These are phyloP conservation scores for Labeo catla DNA, from an alignment of 2,113 vertebrate genomes.

Conservation along the genomic window DNA sequence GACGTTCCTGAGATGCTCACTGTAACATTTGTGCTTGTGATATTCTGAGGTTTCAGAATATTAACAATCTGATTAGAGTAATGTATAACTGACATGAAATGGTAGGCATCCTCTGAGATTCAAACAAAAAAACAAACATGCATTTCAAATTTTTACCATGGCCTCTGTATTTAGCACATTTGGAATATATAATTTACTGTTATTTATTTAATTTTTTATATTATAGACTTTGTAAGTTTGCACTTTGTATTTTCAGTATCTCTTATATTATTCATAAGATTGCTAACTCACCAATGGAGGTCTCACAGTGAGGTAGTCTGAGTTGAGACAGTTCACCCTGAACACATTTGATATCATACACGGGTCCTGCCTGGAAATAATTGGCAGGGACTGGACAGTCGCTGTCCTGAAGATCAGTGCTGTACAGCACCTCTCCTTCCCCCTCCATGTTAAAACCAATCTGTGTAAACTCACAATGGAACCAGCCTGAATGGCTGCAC, in stretches of 20 bases:
- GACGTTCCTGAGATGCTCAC: conserved; percentile 11
- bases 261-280: neutral
- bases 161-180: too few relatives aligned
- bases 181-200: too few relatives aligned
- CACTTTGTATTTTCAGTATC: neutral
- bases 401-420: neutral
- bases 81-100: conserved; percentile 24
- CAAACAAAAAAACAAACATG: too few relatives aligned
- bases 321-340: conserved; percentile 37
- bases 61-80: neutral
- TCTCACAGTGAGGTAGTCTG: conserved; percentile 38
- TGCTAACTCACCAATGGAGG: conserved; percentile 21
- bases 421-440: conserved; percentile 33
- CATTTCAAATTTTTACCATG: too few relatives aligned
- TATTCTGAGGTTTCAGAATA: conserved; percentile 10
- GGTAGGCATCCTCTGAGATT: neutral
- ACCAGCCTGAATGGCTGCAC: conserved; percentile 28
- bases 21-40: conserved; percentile 8
- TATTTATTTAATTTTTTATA: too few relatives aligned
- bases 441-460: conserved; percentile 38
- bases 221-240: too few relatives aligned
- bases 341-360: conserved; percentile 42
- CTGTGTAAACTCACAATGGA: conserved; percentile 6
- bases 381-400: conserved; percentile 12
- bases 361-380: conserved; percentile 20